Evolutionary conservation across 2,888 invertebrate genomes (phyloP).

Genomic region (Microdon myrmicae): DNA sequence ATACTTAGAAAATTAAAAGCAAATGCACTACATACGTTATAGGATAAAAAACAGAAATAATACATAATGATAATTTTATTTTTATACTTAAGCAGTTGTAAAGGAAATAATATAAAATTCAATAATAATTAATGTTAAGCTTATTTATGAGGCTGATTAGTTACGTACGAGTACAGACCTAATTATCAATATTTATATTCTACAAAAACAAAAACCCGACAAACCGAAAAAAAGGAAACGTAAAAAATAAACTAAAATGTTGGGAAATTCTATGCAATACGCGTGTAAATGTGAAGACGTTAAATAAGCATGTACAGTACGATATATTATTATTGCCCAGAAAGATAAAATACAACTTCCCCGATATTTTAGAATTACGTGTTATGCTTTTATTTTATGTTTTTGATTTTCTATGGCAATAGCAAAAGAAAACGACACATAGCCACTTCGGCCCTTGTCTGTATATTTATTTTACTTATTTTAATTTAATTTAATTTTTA

Average conservation of each 20-base stretch:
- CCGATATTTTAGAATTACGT: not conserved
- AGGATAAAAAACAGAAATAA: conserved; percentile 9
- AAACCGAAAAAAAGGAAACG: conserved; percentile 13
- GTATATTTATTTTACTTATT: conserved; percentile 36
- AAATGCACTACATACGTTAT: conserved; percentile 28
- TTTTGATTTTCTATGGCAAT: too few species aligned
- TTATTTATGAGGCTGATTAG: conserved; percentile 58
- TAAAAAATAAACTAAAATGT: too few species aligned
- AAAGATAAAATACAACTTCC: conserved; percentile 12
- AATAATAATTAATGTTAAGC: conserved; percentile 55
- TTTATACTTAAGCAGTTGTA: conserved; percentile 35
- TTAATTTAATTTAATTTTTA: conserved; percentile 8
- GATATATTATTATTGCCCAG: conserved; percentile 21
- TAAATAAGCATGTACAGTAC: conserved; percentile 19
- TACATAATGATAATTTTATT: conserved; percentile 30
- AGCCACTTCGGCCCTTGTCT: too few species aligned
- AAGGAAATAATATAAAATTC: conserved; percentile 23
- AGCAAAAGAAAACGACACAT: too few species aligned
- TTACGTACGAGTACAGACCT: conserved; percentile 41
- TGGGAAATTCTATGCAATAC: conserved; percentile 39
- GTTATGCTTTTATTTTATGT: not conserved
- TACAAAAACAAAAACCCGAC: conserved; percentile 17
- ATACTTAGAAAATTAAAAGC: conserved; percentile 33
- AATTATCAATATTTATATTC: conserved; percentile 52
- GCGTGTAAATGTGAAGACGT: conserved; percentile 10